Evolutionary conservation across 2,797 vertebrate genomes (phyloP), one percentile per base, ranked within the genome.

Genomic region (Phyllotis vaccarum): DNA sequence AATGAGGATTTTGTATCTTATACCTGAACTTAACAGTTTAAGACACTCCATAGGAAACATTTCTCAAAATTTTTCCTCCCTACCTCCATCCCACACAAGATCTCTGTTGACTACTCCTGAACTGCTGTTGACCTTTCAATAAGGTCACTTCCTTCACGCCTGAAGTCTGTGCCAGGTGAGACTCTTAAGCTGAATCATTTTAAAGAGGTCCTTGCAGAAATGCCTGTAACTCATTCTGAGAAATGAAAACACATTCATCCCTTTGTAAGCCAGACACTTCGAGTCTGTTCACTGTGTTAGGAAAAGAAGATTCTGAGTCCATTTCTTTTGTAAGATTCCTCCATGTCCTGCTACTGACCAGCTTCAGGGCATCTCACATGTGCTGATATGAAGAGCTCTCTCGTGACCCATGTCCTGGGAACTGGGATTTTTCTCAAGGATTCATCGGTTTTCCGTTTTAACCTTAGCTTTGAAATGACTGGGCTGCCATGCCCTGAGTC

Each of bases 1-100:
- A 72, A 49, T 92, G 58, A 19, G 17, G 6, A 85, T 31, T 93
- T 95, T 93, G 3, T 40, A 56, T 49, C 12, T 9, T 24, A 49
- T 2, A 40, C 14, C 24, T 21, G 70, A n/a, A 88, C 24, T 78
- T 82, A 68, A 85, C 29, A 94, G 27, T 46, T 62, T 60, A 58
- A 70, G 87, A 62, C 75, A 78, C 80, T 31, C 22, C 24, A 27
- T 6, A 72, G 1, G 70, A 56, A 66, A 74, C 34, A 43, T 62
- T 31, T 79, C 85, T 91, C 62, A 64, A 68, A 40, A 93, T 19
- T 8, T 89, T 78, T 81, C 66, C 68, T 92, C n/a, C n/a, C n/a
- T 1, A 1, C 58, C 70, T 4, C 52, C 40, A 34, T 89, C n/a
- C 22, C 49, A 31, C 1, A 29, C 0, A n/a, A 82, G 94, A 46